phyloP scores from a whole-genome alignment of 2,888 invertebrate species.

The Pollenia labialis region DNA sequence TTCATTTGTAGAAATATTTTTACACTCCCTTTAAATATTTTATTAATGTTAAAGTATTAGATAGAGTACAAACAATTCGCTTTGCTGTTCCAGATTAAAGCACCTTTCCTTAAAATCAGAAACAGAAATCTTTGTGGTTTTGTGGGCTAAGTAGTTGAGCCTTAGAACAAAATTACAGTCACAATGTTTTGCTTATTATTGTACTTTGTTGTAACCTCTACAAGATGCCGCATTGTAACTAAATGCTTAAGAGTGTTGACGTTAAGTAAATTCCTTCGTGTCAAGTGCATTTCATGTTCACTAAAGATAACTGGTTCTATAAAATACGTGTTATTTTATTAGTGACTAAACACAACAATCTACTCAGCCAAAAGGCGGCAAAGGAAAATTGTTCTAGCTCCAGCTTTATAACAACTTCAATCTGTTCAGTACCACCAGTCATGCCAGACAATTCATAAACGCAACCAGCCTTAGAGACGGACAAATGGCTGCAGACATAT shows the following conservation, averaged over 20 bases:
- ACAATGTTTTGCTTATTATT: slow-evolving; percentile 5
- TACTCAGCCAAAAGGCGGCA: slow-evolving; percentile 16
- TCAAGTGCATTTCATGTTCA: slow-evolving; percentile 71
- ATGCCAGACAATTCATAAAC: not conserved
- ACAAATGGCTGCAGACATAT: slow-evolving; percentile 20
- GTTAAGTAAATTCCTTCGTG: slow-evolving; percentile 66
- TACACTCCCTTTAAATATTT: too few relatives aligned
- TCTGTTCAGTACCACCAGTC: not conserved
- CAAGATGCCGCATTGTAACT: slow-evolving; percentile 64
- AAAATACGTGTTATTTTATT: slow-evolving; percentile 36
- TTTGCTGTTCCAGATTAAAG: not conserved
- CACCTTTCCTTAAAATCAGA: not conserved
- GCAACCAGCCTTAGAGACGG: not conserved
- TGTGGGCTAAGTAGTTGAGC: not conserved
- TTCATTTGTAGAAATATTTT: too few relatives aligned
- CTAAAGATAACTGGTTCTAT: slow-evolving; percentile 47
- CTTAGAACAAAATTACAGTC: not conserved
- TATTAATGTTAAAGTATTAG: too few relatives aligned
- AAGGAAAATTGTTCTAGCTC: not conserved
- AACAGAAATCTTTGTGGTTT: not conserved
- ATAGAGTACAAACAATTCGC: too few relatives aligned
- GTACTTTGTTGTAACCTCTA: slow-evolving; percentile 35
- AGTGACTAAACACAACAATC: slow-evolving; percentile 29
- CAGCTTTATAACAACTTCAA: slow-evolving; percentile 2
- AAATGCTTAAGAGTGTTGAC: slow-evolving; percentile 61